Base-by-base conservation (phyloP, 2,888 invertebrate genomes). In the Cetonia aurata region DNA sequence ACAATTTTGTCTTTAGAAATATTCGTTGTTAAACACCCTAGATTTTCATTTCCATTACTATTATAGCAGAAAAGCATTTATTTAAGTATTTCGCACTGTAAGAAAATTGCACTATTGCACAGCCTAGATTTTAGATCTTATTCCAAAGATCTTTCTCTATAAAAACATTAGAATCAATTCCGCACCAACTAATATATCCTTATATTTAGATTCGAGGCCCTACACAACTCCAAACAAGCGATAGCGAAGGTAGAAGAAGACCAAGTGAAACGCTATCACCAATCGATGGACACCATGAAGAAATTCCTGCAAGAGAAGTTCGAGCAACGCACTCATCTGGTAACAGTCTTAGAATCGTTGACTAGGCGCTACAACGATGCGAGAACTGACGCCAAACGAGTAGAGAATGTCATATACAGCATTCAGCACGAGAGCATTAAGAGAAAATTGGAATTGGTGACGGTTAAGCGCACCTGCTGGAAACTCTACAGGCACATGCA, bases 381-480 rank as follows among this genome's bases (percentile, higher is more conserved):
- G 3, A 33, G 10, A 15, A 62, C 1, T 13, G 12, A n/a, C 6
- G 15, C 62, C 9, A 33, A 4, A 15, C 2, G 1, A 1, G 31
- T 13, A 12, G 62, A 62, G 13, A 62, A 15, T 48, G n/a, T 62
- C 10, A 48, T 62, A 6, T 3, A 8, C 31, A 48, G 13, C 1
- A 62, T 62, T 25, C 2, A 50, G 10, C 8, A n/a, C n/a, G 62
- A 62, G 15, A 12, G 50, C 13, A 6, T 48, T 10, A 3, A 17
- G 10, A 25, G 31, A n/a, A 62, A 33, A 48, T 9, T n/a, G 33
- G 50, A 62, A 12, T 33, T 13, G 4, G 6, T 62, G 9, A 17
- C 44, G 48, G 62, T 62, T 1, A 62, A 31, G 33, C 6, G 3
- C 2, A 48, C 13, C 12, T 62, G 62, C 10, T 62, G 62, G 62